These are phyloP conservation scores for Chaetorhynchus papuensis DNA, from an alignment of 2,113 vertebrate genomes.

Conservation along the genomic window DNA sequence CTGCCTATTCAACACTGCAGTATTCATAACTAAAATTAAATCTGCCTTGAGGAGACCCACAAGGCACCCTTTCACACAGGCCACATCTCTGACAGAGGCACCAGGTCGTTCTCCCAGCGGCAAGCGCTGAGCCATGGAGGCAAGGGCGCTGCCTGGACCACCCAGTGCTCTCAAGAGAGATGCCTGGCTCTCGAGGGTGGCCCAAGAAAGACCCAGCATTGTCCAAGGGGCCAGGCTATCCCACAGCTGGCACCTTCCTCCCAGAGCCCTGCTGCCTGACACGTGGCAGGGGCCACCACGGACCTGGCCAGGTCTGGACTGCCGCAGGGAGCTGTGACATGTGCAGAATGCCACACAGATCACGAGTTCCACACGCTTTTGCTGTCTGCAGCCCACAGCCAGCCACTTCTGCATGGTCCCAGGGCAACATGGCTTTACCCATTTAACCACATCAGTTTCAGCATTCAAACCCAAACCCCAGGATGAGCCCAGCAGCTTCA, in stretches of 20 bases:
- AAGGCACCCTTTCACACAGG: background rate
- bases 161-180: background rate
- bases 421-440: background rate
- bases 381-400: background rate
- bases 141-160: rapidly evolving
- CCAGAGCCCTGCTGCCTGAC: background rate
- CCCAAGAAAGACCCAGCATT: background rate
- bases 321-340: background rate
- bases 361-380: rapidly evolving
- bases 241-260: background rate
- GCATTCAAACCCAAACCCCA: background rate
- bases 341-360: background rate
- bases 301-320: background rate
- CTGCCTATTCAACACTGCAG: constrained; percentile 18
- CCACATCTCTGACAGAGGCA: rapidly evolving
- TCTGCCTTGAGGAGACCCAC: background rate
- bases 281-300: rapidly evolving
- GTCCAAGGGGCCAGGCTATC: background rate
- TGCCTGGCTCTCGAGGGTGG: rapidly evolving
- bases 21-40: constrained; percentile 29
- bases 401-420: rapidly evolving
- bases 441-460: rapidly evolving
- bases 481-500: background rate
- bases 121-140: rapidly evolving
- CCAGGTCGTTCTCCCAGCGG: background rate